These are phyloP conservation scores for Colinus virginianus DNA, from an alignment of 2,113 vertebrate species.

Conservation along the genomic window DNA sequence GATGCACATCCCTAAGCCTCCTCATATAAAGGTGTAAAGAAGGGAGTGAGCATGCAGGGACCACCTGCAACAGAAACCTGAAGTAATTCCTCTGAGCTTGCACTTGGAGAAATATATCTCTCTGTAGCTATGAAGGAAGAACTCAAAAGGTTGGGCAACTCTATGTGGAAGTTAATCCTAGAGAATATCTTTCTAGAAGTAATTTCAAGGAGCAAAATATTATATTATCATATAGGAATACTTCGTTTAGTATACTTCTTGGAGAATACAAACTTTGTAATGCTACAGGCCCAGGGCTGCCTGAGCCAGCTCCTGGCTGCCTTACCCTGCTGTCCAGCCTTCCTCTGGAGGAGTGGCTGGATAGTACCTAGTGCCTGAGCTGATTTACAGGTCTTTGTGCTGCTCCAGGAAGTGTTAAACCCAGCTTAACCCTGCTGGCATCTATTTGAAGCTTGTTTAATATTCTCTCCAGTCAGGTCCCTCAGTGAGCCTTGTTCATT, in stretches of 20 bases:
- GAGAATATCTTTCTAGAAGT: not conserved
- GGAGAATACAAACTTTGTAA: not conserved
- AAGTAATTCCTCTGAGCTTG: not conserved
- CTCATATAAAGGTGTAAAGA: not conserved
- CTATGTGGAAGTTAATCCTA: not conserved
- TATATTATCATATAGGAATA: no score
- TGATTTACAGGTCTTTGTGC: not conserved
- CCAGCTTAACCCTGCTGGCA: not conserved
- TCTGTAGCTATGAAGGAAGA: not conserved
- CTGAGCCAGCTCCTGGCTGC: not conserved
- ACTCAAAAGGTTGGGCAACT: not conserved
- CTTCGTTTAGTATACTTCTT: not conserved
- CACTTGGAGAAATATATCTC: not conserved
- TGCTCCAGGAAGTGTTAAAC: not conserved
- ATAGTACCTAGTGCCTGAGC: not conserved
- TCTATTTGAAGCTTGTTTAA: not conserved
- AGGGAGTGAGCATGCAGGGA: accelerated
- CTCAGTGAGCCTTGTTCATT: accelerated
- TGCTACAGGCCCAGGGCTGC: not conserved
- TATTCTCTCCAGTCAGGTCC: not conserved
- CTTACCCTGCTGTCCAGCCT: not conserved
- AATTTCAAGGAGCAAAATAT: not conserved
- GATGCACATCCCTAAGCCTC: not conserved
- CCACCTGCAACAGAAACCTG: not conserved
- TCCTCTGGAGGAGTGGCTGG: not conserved